Evolutionary conservation across 1,140 invertebrate species (phyloP), one percentile per base, ranked within the genome.

Genomic region (Tetragonula clypearis): DNA sequence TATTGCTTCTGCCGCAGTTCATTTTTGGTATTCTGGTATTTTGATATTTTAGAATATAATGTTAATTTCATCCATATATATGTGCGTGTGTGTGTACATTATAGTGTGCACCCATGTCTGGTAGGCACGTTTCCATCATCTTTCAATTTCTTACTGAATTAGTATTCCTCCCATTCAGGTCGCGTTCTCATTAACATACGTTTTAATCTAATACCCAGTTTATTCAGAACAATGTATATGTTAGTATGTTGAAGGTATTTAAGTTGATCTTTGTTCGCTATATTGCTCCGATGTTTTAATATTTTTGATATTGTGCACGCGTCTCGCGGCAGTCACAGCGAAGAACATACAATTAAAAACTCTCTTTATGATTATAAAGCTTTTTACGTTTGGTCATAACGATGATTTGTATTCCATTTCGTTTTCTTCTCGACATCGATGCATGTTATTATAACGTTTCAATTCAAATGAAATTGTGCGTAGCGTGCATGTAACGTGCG

Each of bases 211-310:
- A 79, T 72, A 73, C 41, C 72, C 68, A 35, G 41, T 72, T 71
- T 73, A 72, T 53, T 35, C 76, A 72, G 41, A 62, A 72, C 26
- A 19, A 26, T 84, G 68, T 79, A 84, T 79, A 79, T 72, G 35
- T 41, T 69, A 84, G 49, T 55, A 78, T 71, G 41, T 79, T 72
- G 60, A 77, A 79, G 19, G 19, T 62, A 56, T 60, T 84, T 79
- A 62, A 79, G 68, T 79, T 72, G 58, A 71, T 56, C 3, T 49
- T 68, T 68, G 41, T 23, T 58, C 68, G 12, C 21, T 71, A 49
- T 55, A 71, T 60, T 15, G 2, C 35, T 41, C 72, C 82, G 82
- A 79, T 84, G 82, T 84, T 84, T 84, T 73, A 72, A 84, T 84
- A 79, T 60, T 35, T 73, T 35, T 23, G 5, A 72, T 79, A 19